A percentile compares a stretch with the other conserved stretches of the same genome.
Evolutionary conservation across 2,113 vertebrate genomes (phyloP).

Genomic region (Cathartes aura): DNA sequence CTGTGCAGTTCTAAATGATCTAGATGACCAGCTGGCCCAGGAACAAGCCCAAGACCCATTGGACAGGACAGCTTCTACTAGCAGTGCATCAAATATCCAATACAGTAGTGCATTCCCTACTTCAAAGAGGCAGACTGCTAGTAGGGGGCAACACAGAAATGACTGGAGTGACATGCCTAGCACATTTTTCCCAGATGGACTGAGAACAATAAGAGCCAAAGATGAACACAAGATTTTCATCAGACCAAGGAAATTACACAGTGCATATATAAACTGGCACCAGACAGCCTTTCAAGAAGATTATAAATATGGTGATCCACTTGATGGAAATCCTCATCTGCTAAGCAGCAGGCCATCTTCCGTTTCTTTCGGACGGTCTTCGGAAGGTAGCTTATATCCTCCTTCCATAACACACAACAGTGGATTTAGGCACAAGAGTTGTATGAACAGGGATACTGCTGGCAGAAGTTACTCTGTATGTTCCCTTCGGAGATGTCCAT

Average conservation of each 20-base stretch:
- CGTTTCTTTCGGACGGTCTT: slow-evolving; percentile 44
- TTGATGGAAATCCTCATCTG: slow-evolving; percentile 35
- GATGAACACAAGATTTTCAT: slow-evolving; percentile 74
- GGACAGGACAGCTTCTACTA: background rate
- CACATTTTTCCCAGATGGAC: slow-evolving; percentile 69
- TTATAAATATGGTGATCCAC: background rate
- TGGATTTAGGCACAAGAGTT: slow-evolving; percentile 60
- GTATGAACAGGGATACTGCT: slow-evolving; percentile 36
- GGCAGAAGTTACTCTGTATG: slow-evolving; percentile 72
- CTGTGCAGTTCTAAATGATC: slow-evolving; percentile 77
- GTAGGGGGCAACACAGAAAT: slow-evolving; percentile 35
- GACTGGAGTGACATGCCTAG: slow-evolving; percentile 42
- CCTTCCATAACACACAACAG: slow-evolving; percentile 34
- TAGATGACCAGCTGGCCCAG: slow-evolving; percentile 79
- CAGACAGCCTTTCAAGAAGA: slow-evolving; percentile 55
- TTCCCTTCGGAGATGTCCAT: slow-evolving; percentile 53
- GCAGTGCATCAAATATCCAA: slow-evolving; percentile 12
- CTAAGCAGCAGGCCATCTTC: slow-evolving; percentile 31
- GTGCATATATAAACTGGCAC: slow-evolving; percentile 72
- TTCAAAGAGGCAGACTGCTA: background rate
- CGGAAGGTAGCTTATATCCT: slow-evolving; percentile 73
- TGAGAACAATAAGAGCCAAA: slow-evolving; percentile 71
- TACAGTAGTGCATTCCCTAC: background rate
- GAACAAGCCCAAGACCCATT: slow-evolving; percentile 65
- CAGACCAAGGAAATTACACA: slow-evolving; percentile 75